Percentiles rank a stretch among this genome's conserved stretches.
phyloP scores from a whole-genome alignment of 2,113 vertebrate species.

The human region DNA sequence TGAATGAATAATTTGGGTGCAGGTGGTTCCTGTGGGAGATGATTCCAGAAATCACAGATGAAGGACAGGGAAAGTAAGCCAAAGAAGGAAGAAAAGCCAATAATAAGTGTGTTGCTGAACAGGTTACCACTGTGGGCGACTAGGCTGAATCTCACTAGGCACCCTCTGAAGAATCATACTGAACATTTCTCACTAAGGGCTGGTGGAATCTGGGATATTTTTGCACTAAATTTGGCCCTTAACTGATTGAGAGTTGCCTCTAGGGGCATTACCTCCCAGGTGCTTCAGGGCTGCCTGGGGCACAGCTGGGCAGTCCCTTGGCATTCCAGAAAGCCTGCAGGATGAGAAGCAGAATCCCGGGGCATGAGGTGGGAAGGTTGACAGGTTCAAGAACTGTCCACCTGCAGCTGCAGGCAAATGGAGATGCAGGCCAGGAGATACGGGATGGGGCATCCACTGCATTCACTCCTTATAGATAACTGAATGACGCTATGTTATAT shows the following conservation, averaged over 20 bases:
- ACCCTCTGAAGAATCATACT: background rate
- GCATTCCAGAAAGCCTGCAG: background rate
- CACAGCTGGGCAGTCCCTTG: background rate
- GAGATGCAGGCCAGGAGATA: background rate
- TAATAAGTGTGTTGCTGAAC: background rate
- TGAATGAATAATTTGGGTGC: too few relatives aligned
- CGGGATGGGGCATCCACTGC: fast-evolving
- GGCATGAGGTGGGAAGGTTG: background rate
- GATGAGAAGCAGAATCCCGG: background rate
- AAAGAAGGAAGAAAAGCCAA: background rate
- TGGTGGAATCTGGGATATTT: background rate
- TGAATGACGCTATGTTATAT: background rate
- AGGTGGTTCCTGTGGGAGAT: background rate
- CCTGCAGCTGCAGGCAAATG: background rate
- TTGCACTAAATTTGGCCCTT: background rate
- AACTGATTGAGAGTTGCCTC: background rate
- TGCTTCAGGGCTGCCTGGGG: background rate
- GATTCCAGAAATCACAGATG: background rate
- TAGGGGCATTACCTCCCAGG: background rate
- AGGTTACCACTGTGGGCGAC: too few relatives aligned
- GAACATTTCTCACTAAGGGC: background rate
- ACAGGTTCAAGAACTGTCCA: background rate
- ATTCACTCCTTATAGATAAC: background rate
- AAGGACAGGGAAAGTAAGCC: background rate
- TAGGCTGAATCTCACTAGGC: background rate